A percentile compares a stretch with the other conserved stretches of the same genome.
Evolutionary conservation across 2,888 invertebrate species (phyloP).

Genomic region (Hyalella azteca): DNA sequence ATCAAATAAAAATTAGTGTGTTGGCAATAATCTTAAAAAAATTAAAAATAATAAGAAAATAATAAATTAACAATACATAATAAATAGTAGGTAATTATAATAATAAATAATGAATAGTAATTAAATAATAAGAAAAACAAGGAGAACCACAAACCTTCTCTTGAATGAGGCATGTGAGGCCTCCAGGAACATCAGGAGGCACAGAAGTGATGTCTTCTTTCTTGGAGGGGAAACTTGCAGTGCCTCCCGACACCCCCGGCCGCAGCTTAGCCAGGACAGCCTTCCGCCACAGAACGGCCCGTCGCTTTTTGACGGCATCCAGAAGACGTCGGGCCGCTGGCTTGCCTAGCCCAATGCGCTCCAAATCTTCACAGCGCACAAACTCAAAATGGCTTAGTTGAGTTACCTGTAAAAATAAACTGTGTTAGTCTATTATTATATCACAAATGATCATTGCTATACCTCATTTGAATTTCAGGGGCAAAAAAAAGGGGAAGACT

Average conservation of each 20-base stretch:
- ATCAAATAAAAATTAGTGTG: too few species aligned
- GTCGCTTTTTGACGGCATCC: slow-evolving; percentile 86
- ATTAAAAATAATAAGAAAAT: too few species aligned
- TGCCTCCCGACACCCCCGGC: slow-evolving; percentile 28
- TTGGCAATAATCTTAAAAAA: too few species aligned
- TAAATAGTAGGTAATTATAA: too few species aligned
- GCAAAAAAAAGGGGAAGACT: too few species aligned
- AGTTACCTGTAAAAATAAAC: slow-evolving; percentile 72
- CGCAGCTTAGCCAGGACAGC: slow-evolving; percentile 54
- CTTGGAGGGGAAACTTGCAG: background rate
- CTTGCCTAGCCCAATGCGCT: slow-evolving; percentile 91
- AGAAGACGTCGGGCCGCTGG: slow-evolving; percentile 88
- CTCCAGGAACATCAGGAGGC: slow-evolving; percentile 30
- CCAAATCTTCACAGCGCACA: slow-evolving; percentile 93
- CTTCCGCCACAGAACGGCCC: slow-evolving; percentile 70
- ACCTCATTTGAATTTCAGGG: too few species aligned
- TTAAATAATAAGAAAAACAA: too few species aligned
- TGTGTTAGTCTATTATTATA: too few species aligned
- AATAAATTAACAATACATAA: too few species aligned
- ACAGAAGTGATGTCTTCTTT: slow-evolving; percentile 35
- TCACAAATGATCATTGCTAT: too few species aligned
- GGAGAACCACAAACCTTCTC: slow-evolving; percentile 70
- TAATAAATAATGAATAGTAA: too few species aligned
- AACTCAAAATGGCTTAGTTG: slow-evolving; percentile 94
- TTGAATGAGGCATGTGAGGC: slow-evolving; percentile 80